phyloP scores from a whole-genome alignment of 1,140 invertebrate species.

The Papilio dardanus region DNA sequence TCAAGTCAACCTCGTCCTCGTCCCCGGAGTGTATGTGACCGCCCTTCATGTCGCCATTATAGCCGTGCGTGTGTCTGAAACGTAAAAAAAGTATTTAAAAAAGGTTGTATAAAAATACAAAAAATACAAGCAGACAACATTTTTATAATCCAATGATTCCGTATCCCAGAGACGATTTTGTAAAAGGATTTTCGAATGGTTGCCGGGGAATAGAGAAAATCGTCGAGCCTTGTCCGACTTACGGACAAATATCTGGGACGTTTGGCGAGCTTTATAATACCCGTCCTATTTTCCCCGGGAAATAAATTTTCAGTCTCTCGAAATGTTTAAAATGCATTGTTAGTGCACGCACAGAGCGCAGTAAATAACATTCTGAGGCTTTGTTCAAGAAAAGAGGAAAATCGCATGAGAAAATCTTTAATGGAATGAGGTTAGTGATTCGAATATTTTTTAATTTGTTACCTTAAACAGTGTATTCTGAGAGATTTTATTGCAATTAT shows the following conservation, averaged over 20 bases:
- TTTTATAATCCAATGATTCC: not conserved
- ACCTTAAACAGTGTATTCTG: not conserved
- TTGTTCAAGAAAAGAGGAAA: slow-evolving; percentile 6
- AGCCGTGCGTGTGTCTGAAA: slow-evolving; percentile 72
- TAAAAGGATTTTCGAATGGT: slow-evolving; percentile 16
- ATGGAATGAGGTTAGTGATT: not conserved
- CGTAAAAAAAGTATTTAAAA: slow-evolving; percentile 20
- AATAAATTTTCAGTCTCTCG: slow-evolving; percentile 27
- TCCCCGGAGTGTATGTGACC: slow-evolving; percentile 75
- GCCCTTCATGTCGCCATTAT: slow-evolving; percentile 74
- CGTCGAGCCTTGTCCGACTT: not conserved
- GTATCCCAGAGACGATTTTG: not conserved
- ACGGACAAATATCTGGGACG: slow-evolving; percentile 11
- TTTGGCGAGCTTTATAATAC: slow-evolving; percentile 26
- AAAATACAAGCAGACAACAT: not conserved
- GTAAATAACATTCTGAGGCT: not conserved
- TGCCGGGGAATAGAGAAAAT: not conserved
- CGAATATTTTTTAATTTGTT: not conserved
- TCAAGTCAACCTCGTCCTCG: slow-evolving; percentile 79
- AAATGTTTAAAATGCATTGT: slow-evolving; percentile 35
- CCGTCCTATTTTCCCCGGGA: slow-evolving; percentile 27
- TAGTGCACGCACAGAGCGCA: slow-evolving; percentile 12
- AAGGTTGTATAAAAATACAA: not conserved
- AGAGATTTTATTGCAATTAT: no score
- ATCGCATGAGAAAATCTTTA: slow-evolving; percentile 9